Evolutionary conservation across 1,140 invertebrate genomes (phyloP), one percentile per base, ranked within the genome.

Genomic region (Orchesella cincta): DNA sequence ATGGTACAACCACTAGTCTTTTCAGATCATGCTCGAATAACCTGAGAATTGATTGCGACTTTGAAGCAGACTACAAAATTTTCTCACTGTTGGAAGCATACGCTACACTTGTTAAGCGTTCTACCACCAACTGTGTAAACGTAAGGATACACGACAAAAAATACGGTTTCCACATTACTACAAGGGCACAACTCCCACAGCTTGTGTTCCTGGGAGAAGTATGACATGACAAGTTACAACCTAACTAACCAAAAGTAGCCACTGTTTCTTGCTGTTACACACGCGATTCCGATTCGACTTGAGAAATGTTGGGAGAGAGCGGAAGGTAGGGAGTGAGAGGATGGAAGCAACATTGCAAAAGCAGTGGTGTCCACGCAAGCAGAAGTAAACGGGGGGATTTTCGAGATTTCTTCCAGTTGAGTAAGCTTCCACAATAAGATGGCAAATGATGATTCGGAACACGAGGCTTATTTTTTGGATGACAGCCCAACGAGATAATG

Each of bases 361-460:
- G 62, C 62, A 67, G 54, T 46, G 39, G n/a, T 46, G 26, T 12
- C 8, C 62, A 33, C 5, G 62, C 28, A 67, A 67, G 62, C 31
- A 67, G 31, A 29, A 67, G 26, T n/a, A 67, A 67, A 33, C 26
- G 31, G 23, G 62, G 31, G 62, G 31, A 67, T 67, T 33, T 67
- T 67, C 28, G n/a, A 67, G 31, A 34, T 80, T 77, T 76, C 76
- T 81, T 79, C 72, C 80, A 64, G 73, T 77, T 74, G 73, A 81
- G 39, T 39, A 67, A 54, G 26, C 39, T 0, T 18, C 14, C 31
- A 81, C 80, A 81, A 81, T 79, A 78, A 46, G 36, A 64, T 73
- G 73, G 75, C 77, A 81, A 81, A 81, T 81, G 80, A 81, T 81
- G 80, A 81, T 81, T 73, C 54, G 72, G 73, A 74, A 75, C 80